phyloP scores from a whole-genome alignment of 2,113 vertebrate species.

The Natator depressus region DNA sequence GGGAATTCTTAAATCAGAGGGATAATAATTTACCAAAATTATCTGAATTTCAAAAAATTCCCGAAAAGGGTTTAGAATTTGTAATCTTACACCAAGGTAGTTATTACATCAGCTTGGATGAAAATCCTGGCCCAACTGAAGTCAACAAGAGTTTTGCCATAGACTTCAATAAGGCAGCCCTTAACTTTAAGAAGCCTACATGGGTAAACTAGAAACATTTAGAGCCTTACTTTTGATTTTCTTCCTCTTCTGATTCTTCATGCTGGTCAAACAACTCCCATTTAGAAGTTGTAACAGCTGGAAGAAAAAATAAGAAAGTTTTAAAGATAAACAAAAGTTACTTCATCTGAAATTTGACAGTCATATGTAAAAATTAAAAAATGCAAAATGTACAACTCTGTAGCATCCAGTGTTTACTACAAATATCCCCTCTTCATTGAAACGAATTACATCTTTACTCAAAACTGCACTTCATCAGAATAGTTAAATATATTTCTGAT shows the following conservation, averaged over 20 bases:
- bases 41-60: neutral
- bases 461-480: neutral
- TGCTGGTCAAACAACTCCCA: constrained; percentile 97
- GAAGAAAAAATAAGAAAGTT: constrained; percentile 8
- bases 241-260: constrained; percentile 89
- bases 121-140: too few relatives aligned
- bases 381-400: neutral
- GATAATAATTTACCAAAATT: neutral
- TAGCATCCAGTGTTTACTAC: neutral
- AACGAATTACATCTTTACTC: neutral
- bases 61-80: neutral
- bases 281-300: constrained; percentile 97
- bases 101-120: too few relatives aligned
- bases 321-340: neutral
- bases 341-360: neutral
- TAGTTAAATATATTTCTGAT: neutral
- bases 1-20: neutral
- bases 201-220: neutral
- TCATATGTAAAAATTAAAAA: neutral
- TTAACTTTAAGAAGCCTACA: neutral
- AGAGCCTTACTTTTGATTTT: constrained; percentile 87
- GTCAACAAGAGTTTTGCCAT: too few relatives aligned
- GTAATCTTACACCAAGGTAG: too few relatives aligned
- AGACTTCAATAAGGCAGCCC: neutral
- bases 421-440: neutral